A percentile compares a stretch with the other conserved stretches of the same genome.
These are phyloP conservation scores for Pseudocheirus occidentalis DNA, from an alignment of 2,797 vertebrate genomes.

Conservation along the genomic window DNA sequence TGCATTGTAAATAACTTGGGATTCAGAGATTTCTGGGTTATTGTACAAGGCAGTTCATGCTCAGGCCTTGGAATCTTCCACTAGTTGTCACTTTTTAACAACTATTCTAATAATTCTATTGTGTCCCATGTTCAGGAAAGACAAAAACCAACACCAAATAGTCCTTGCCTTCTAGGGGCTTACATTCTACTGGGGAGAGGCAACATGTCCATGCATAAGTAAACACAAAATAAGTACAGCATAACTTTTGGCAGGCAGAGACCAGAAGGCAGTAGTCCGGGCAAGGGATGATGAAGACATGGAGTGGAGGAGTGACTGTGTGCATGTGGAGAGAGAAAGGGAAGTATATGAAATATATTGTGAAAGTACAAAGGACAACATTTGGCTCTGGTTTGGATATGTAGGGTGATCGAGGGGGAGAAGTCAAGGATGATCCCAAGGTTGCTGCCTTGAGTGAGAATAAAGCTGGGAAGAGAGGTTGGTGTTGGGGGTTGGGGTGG, in stretches of 20 bases:
- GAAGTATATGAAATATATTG: not conserved
- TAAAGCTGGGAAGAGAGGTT: no score
- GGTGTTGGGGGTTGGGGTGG: no score
- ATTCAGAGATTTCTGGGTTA: conserved; percentile 7
- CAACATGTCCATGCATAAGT: not conserved
- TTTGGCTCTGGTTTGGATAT: not conserved
- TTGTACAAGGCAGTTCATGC: not conserved
- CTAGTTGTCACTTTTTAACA: not conserved
- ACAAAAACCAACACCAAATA: not conserved
- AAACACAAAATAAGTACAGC: not conserved
- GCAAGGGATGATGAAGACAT: not conserved
- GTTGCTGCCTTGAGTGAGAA: no score
- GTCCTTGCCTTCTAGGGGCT: not conserved
- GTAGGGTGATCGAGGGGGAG: not conserved
- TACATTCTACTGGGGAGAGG: not conserved
- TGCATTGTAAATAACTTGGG: conserved; percentile 10
- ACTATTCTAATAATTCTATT: not conserved
- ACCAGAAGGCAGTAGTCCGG: not conserved
- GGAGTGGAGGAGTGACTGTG: not conserved
- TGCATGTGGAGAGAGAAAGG: not conserved
- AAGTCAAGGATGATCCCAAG: not conserved
- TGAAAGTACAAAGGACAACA: not conserved
- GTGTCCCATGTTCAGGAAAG: not conserved
- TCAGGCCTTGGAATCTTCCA: not conserved
- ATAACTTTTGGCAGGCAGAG: not conserved